phyloP scores from a whole-genome alignment of 92 coral and sea anemone genomes.

The Siderastrea radians region DNA sequence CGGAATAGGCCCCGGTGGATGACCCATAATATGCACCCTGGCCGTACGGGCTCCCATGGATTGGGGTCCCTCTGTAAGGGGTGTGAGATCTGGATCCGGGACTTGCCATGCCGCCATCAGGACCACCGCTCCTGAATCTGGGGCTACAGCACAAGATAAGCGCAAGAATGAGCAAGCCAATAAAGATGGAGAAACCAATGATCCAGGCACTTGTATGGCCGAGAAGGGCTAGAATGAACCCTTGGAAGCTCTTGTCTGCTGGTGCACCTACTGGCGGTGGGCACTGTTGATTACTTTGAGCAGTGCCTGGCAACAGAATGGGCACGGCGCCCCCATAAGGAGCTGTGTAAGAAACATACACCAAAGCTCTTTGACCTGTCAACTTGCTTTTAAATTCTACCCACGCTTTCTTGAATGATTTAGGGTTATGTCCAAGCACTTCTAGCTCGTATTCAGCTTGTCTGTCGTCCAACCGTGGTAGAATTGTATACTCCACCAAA shows the following conservation, averaged over 20 bases:
- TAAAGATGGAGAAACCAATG: conserved; percentile 80
- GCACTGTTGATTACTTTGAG: conserved; percentile 45
- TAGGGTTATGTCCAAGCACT: conserved; percentile 60
- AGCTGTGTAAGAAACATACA: conserved; percentile 78
- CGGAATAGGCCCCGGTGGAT: conserved; percentile 8
- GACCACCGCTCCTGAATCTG: conserved; percentile 58
- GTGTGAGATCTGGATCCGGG: conserved; percentile 60
- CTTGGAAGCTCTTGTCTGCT: conserved; percentile 49
- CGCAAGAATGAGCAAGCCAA: conserved; percentile 81
- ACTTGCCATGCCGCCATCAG: conserved; percentile 26
- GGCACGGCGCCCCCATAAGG: conserved; percentile 56
- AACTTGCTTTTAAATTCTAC: conserved; percentile 86
- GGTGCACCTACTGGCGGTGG: conserved; percentile 57
- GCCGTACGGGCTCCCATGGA: conserved; percentile 55
- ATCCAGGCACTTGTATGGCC: conserved; percentile 93
- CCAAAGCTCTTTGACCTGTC: conserved; percentile 79
- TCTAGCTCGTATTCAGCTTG: conserved; percentile 73
- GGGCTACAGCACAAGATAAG: conserved; percentile 81
- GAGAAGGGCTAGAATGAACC: conserved; percentile 72
- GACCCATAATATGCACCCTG: conserved; percentile 17
- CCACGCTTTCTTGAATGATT: conserved; percentile 78
- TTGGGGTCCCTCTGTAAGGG: conserved; percentile 57
- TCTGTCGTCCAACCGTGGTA: conserved; percentile 56
- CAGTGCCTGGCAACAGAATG: conserved; percentile 9
- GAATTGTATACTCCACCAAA: conserved; percentile 47